Conservation (phyloP, 2,797 vertebrate genomes). For the Acrossocheilus wenchowensis region DNA sequence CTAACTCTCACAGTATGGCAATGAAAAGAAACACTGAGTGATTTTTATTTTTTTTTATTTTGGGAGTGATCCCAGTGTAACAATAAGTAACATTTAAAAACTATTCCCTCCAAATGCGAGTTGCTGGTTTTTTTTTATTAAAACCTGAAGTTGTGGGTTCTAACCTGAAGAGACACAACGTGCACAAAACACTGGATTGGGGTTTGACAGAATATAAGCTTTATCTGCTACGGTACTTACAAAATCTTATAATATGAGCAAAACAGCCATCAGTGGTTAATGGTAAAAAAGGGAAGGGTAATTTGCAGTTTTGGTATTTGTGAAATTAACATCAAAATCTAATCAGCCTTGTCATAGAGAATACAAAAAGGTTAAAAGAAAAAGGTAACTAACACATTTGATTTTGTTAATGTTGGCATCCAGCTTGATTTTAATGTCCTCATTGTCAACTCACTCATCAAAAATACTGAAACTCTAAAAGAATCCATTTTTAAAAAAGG, state of each 20-base stretch:
- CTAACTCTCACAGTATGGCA: neutral
- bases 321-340: neutral
- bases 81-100: neutral
- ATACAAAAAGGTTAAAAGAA: neutral
- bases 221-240: too few relatives aligned
- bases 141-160: neutral
- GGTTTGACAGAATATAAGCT: neutral
- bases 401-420: slow-evolving; percentile 15
- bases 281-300: neutral
- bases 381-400: neutral
- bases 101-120: neutral
- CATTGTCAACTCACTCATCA: neutral
- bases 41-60: neutral
- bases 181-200: neutral
- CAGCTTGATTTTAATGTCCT: slow-evolving; percentile 8
- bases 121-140: neutral
- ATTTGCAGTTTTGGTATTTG: neutral
- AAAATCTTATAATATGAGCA: neutral
- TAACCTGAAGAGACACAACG: neutral
- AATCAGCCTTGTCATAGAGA: neutral
- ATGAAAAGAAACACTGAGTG: neutral
- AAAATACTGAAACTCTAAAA: neutral
- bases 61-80: neutral
- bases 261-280: neutral
- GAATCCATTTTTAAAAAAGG: neutral